Evolutionary conservation across 30 jellyfish, hydroid and myxozoan species (phyloP).

Genomic region (Hydractinia symbiolongicarpus): DNA sequence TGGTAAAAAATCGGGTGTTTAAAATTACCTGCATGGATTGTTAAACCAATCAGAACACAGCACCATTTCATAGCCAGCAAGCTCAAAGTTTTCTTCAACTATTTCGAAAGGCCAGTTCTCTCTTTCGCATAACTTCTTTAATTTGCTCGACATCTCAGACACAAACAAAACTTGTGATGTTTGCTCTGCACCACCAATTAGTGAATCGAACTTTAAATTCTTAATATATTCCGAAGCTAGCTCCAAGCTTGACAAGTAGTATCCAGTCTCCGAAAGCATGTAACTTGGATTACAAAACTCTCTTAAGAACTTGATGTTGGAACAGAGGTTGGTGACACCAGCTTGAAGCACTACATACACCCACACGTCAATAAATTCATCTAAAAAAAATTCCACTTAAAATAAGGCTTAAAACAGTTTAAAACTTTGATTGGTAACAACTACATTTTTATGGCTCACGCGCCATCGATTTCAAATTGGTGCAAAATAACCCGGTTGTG

Average conservation of each 20-base stretch:
- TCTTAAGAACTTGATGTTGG: constrained; percentile 44
- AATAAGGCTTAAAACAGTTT: too few relatives aligned
- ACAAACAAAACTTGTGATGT: background rate
- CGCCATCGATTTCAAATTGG: too few relatives aligned
- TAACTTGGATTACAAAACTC: constrained; percentile 60
- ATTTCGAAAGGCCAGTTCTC: constrained; percentile 3
- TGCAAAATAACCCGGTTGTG: too few relatives aligned
- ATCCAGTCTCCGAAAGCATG: constrained; percentile 55
- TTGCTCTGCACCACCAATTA: background rate
- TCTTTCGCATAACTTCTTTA: background rate
- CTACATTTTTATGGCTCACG: too few relatives aligned
- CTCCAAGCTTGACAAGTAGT: constrained; percentile 65
- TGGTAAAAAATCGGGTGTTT: too few relatives aligned
- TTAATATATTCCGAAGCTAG: constrained; percentile 68
- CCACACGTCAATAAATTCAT: constrained; percentile 79
- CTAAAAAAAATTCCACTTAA: constrained; percentile 15
- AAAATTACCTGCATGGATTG: constrained; percentile 37
- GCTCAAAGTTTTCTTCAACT: constrained; percentile 15
- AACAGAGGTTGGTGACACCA: constrained; percentile 35
- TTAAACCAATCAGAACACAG: constrained; percentile 40
- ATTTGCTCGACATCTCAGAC: background rate
- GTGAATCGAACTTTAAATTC: constrained; percentile 1
- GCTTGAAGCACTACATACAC: constrained; percentile 64
- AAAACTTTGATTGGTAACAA: too few relatives aligned
- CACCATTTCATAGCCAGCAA: constrained; percentile 43